Evolutionary conservation across 2,113 vertebrate genomes (phyloP).

Genomic region (Neomonachus schauinslandi): DNA sequence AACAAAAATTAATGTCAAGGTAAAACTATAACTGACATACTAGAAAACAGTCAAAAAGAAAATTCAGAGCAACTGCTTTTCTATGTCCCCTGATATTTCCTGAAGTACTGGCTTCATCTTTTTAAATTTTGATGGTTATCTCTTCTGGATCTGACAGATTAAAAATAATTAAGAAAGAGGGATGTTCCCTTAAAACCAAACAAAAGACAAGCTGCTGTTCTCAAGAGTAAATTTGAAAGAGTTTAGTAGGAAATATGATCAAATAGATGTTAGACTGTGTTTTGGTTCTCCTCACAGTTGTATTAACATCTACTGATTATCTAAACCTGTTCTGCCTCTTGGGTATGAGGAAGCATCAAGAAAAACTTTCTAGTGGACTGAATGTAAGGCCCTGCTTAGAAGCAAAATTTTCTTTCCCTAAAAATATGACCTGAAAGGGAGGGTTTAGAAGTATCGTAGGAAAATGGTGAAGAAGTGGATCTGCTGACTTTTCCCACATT

Average conservation of each 20-base stretch:
- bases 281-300: not conserved
- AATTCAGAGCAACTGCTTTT: not conserved
- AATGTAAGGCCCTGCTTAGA: not conserved
- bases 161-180: constrained; percentile 31
- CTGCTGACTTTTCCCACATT: not conserved
- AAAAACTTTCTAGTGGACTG: not conserved
- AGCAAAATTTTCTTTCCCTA: not conserved
- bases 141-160: not conserved
- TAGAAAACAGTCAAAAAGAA: not conserved
- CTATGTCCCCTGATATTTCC: not conserved
- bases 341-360: not conserved
- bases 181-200: not conserved
- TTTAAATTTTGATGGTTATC: not conserved
- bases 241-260: not conserved
- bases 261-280: not conserved
- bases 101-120: not conserved
- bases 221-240: not conserved
- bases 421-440: not conserved
- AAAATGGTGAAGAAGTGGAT: not conserved
- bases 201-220: not conserved
- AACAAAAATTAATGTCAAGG: not conserved
- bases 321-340: not conserved
- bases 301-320: not conserved
- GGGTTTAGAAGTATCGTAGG: not conserved
- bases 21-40: not conserved